phyloP scores from a whole-genome alignment of 2,113 vertebrate species.

The Channa maculata region DNA sequence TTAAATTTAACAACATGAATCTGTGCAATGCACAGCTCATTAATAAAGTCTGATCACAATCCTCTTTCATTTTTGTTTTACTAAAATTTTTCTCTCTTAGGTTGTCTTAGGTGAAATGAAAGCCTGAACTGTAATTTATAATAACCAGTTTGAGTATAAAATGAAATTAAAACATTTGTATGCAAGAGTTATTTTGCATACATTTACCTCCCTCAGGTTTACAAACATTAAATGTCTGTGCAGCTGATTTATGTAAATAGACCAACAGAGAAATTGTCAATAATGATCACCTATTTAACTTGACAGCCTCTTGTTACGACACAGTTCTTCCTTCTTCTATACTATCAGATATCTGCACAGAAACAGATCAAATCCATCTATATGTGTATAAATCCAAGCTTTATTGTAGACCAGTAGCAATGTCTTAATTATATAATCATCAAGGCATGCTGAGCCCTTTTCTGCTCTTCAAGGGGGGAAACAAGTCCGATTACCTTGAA shows the following conservation, averaged over 20 bases:
- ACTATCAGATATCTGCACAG: background rate
- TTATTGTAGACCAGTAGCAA: constrained; percentile 20
- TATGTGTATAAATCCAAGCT: constrained; percentile 11
- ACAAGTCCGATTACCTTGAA: constrained; percentile 58
- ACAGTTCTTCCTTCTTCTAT: background rate
- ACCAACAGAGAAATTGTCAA: constrained; percentile 4
- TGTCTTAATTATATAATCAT: constrained; percentile 43
- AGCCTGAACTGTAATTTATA: too few species aligned
- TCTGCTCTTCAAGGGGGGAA: constrained; percentile 37
- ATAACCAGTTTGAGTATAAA: too few species aligned
- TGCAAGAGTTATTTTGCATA: constrained; percentile 7
- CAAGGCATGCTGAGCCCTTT: constrained; percentile 18
- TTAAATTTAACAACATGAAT: too few species aligned
- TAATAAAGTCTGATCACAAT: background rate
- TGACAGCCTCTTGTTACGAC: background rate
- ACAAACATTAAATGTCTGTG: background rate
- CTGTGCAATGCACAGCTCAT: too few species aligned
- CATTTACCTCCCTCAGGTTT: constrained; percentile 9
- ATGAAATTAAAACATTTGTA: background rate
- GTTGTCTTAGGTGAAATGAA: too few species aligned
- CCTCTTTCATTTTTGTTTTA: background rate
- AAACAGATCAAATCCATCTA: constrained; percentile 22
- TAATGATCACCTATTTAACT: constrained; percentile 15
- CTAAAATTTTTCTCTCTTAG: too few species aligned
- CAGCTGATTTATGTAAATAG: background rate